Base-by-base conservation (phyloP, 2,797 vertebrate species). In the Bradypus variegatus region DNA sequence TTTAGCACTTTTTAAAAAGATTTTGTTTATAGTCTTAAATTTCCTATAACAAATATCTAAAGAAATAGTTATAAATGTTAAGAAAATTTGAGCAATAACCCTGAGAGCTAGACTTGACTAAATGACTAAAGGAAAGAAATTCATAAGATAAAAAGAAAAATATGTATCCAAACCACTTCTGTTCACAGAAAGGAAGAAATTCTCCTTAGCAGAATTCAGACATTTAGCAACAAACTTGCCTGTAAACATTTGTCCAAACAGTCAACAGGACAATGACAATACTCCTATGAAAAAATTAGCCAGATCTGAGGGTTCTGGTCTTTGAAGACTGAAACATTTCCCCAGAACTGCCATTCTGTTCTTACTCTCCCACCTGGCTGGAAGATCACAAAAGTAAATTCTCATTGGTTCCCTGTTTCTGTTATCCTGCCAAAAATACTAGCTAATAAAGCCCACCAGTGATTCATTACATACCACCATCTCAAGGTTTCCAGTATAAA, bases 261-360 rank as follows among this genome's bases (percentile, higher is more conserved):
- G 85, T 75, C 85, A 94, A 88, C 27, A 78, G 62, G 65, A 94
- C 82, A 94, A 86, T 92, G 70, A 85, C 86, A 94, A 93, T 18
- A 72, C 82, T 88, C 75, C 89, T 90, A 76, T 27, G 82, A 92
- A 77, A 91, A 93, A 25, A 88, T 85, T 67, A 94, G 88, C 62
- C 87, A 95, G 94, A 94, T 77, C 85, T 93, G 72, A 94, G 67
- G 25, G 55, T 53, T 79, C 70, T 92, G 45, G 85, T 77, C 91
- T 95, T 95, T 94, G 91, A 95, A 91, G 89, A 94, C 64, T 64
- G 82, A 95, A 82, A 65, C 83, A 90, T 92, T 95, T 94, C 79
- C 72, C 16, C 55, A 91, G 70, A 91, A 86, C 79, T 92, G 50
- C 73, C 60, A 91, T 76, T 81, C 78, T 92, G 78, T 94, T 95